Conservation (phyloP, 2,113 vertebrate genomes). For the Tenebrosternarchus preto region DNA sequence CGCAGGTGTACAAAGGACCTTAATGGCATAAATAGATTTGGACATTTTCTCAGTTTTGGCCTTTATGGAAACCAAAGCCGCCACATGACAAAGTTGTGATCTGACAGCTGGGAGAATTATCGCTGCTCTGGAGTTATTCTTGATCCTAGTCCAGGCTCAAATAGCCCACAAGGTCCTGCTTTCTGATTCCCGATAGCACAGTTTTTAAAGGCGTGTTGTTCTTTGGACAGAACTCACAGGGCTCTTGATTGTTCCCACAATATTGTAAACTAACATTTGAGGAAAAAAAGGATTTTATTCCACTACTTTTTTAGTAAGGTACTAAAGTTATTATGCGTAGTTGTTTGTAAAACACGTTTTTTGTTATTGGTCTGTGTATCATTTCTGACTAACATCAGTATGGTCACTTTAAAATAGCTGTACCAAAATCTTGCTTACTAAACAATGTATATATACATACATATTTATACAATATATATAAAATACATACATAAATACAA, state of each 20-base stretch:
- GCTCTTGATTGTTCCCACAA: slow-evolving; percentile 39
- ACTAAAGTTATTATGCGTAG: background rate
- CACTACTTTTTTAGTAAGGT: background rate
- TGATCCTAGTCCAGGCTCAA: slow-evolving; percentile 61
- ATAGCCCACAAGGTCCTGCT: slow-evolving; percentile 56
- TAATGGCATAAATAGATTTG: slow-evolving; percentile 40
- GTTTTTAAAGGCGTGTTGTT: slow-evolving; percentile 33
- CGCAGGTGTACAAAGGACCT: slow-evolving; percentile 40
- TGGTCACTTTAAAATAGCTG: background rate
- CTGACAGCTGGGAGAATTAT: slow-evolving; percentile 66
- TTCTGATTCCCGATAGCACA: slow-evolving; percentile 61
- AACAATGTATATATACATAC: background rate
- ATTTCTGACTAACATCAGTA: background rate
- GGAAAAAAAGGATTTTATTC: background rate
- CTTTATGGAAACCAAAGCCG: slow-evolving; percentile 35
- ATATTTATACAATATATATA: no score
- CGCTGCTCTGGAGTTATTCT: slow-evolving; percentile 58
- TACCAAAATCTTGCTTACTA: no score
- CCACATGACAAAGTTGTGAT: slow-evolving; percentile 54
- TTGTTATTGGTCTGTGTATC: background rate
- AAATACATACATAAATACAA: background rate
- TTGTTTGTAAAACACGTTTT: background rate
- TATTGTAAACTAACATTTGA: slow-evolving; percentile 25
- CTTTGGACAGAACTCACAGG: slow-evolving; percentile 22
- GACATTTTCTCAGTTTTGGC: slow-evolving; percentile 16